These are phyloP conservation scores for Thalassarche chlororhynchos DNA, from an alignment of 2,113 vertebrate species.

Conservation along the genomic window DNA sequence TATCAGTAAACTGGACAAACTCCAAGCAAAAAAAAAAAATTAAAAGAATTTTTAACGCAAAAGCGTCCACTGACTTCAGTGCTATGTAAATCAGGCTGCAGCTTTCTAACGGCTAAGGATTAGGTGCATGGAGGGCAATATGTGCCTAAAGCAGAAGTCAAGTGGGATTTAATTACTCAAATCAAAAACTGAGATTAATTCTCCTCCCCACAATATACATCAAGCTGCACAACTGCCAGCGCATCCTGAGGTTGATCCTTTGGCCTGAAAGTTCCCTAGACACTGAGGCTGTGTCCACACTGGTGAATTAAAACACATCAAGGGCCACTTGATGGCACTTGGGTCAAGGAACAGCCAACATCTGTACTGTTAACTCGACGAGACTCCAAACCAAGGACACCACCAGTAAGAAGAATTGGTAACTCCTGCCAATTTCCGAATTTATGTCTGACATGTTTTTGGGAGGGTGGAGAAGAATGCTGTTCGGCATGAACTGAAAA, in stretches of 20 bases:
- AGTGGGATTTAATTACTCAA: neutral
- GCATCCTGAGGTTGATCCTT: neutral
- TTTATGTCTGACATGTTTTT: neutral
- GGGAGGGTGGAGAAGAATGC: neutral
- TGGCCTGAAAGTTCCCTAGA: neutral
- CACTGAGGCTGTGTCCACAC: neutral
- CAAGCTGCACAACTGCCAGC: neutral
- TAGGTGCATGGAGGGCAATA: neutral
- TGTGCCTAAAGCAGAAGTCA: neutral
- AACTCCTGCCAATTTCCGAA: neutral
- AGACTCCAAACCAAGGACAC: neutral
- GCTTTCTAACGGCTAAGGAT: neutral
- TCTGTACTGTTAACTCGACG: accelerated
- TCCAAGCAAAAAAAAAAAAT: neutral
- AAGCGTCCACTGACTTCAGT: neutral
- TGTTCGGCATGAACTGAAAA: neutral
- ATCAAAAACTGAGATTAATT: neutral
- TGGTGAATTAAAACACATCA: neutral
- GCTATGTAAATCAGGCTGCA: neutral
- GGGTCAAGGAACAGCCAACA: neutral
- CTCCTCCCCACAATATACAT: neutral
- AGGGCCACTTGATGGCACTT: neutral
- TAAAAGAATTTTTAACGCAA: neutral
- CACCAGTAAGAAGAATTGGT: neutral
- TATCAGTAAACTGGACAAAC: neutral